Evolutionary conservation across 2,797 vertebrate species (phyloP), one percentile per base, ranked within the genome.

Genomic region (Leptoclinus maculatus): DNA sequence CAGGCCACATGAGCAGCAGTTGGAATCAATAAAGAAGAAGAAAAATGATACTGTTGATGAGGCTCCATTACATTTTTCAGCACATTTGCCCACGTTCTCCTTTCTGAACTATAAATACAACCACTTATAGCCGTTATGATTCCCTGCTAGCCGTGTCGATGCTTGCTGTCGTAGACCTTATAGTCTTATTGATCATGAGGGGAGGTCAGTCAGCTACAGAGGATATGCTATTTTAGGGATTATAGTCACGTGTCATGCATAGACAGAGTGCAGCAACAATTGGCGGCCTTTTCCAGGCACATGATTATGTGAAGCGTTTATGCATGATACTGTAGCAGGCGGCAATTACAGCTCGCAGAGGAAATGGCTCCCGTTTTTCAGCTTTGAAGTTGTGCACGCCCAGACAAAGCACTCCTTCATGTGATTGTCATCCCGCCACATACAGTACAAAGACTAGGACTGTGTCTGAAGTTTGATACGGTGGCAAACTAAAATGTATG

Each of bases 321-420:
- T 75, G 79, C 66, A 14, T 32, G 78, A 82, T 81, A 76, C 51
- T 58, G 38, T 51, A 39, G 56, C 66, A 68, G 86, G 74, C 27
- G 32, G 71, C 66, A 87, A 82, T 89, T 89, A 84, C 76, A 82
- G 77, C 71, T 67, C 38, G 19, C 66, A 80, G 75, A 83, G 86
- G 83, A 88, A 89, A 84, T 32, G 23, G 47, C 58, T 78, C 71
- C 7, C 34, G 27, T 67, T 82, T 84, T 11, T 74, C 39, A 41
- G 32, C 72, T 85, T 80, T 89, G 74, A 89, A 78, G 87, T 72
- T 62, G 58, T 57, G 51, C 75, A 58, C 10, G 36, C 64, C 74
- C 23, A 66, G 66, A 86, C 85, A 85, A 84, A 83, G 69, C 59
- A 59, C n/a, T 73, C 71, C 57, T 82, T 88, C 78, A 53, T 68